These are phyloP conservation scores for Odontophorus gujanensis DNA, from an alignment of 2,113 vertebrate species.

Conservation along the genomic window DNA sequence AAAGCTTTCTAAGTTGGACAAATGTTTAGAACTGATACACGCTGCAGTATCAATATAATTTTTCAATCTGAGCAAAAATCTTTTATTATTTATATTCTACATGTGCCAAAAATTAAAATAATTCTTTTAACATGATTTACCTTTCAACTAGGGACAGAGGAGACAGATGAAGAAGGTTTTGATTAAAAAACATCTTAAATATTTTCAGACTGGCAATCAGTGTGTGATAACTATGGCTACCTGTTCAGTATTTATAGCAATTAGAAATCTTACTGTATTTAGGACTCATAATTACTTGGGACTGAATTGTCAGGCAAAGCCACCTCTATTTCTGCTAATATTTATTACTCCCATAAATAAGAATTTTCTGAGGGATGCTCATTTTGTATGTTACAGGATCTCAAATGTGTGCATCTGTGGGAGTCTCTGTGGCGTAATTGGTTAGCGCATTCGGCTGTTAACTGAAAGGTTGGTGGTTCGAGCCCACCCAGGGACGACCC, in stretches of 20 bases:
- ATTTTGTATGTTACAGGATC: neutral
- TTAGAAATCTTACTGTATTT: neutral
- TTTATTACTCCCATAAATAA: neutral
- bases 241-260: neutral
- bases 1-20: neutral
- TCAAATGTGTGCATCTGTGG: neutral
- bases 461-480: conserved; percentile 86
- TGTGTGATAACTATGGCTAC: neutral
- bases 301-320: neutral
- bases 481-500: conserved; percentile 81
- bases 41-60: neutral
- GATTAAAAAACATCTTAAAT: conserved; percentile 9
- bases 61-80: neutral
- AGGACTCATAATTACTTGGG: neutral
- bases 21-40: neutral
- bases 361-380: neutral
- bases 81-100: neutral
- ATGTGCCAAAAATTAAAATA: neutral
- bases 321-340: neutral
- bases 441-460: conserved; percentile 85
- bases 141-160: neutral
- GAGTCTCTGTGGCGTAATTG: conserved; percentile 82
- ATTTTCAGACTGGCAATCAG: neutral
- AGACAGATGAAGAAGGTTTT: neutral
- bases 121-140: neutral